These are phyloP conservation scores for Sepioteuthis lessoniana DNA, from an alignment of 2,888 invertebrate genomes.

Conservation along the genomic window DNA sequence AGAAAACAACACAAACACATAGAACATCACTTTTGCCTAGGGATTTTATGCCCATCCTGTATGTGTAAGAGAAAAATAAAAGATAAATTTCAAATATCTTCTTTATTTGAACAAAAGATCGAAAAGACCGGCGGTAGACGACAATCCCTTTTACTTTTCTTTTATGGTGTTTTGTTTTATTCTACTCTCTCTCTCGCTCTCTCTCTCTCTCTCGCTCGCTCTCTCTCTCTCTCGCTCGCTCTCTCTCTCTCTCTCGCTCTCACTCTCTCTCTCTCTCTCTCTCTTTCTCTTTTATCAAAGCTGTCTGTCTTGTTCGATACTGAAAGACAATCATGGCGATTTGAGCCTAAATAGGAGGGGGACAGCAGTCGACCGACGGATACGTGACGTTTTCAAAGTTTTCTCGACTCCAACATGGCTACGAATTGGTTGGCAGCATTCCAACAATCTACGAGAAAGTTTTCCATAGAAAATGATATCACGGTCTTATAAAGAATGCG, in stretches of 20 bases:
- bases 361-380: not conserved
- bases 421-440: not conserved
- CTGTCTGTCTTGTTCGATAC: not conserved
- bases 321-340: not conserved
- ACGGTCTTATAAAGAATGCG: not conserved
- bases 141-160: not conserved
- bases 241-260: too few species aligned
- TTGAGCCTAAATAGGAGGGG: not conserved
- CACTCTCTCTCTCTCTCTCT: too few species aligned
- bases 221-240: not conserved
- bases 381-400: constrained; percentile 33
- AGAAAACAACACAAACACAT: not conserved
- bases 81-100: not conserved
- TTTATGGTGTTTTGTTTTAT: not conserved
- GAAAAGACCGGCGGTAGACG: not conserved
- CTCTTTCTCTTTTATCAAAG: not conserved
- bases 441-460: not conserved
- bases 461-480: not conserved
- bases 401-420: constrained; percentile 4
- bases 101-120: not conserved
- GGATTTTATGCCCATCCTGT: constrained; percentile 25
- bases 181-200: not conserved
- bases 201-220: not conserved
- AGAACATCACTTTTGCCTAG: not conserved
- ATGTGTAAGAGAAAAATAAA: not conserved